Percentiles rank a stretch among this genome's conserved stretches.
Evolutionary conservation across 2,888 invertebrate species (phyloP).

Genomic region (Tromatobia lineatoria): DNA sequence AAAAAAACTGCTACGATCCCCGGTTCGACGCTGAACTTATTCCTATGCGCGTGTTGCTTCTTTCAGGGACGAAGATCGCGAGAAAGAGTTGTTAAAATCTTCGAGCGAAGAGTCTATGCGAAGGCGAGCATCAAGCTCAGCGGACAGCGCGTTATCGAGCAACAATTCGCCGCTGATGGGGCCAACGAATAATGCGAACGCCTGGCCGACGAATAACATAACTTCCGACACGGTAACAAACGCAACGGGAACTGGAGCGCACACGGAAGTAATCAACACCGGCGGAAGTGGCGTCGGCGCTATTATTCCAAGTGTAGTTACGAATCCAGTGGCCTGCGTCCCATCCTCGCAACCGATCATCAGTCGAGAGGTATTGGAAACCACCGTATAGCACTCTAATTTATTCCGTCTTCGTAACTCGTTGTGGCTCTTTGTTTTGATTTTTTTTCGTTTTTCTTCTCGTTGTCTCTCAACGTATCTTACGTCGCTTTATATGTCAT

Average conservation of each 20-base stretch:
- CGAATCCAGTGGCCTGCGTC: slow-evolving; percentile 80
- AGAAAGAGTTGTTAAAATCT: slow-evolving; percentile 88
- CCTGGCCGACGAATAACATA: slow-evolving; percentile 84
- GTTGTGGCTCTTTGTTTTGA: slow-evolving; percentile 47
- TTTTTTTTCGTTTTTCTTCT: slow-evolving; percentile 34
- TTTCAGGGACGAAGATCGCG: slow-evolving; percentile 89
- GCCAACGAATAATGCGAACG: slow-evolving; percentile 81
- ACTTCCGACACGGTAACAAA: slow-evolving; percentile 79
- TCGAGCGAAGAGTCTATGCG: slow-evolving; percentile 89
- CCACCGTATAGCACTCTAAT: slow-evolving; percentile 87
- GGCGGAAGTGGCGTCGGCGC: slow-evolving; percentile 75
- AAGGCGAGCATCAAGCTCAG: slow-evolving; percentile 88
- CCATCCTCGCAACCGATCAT: slow-evolving; percentile 84
- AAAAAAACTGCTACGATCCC: background rate
- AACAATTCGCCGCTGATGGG: slow-evolving; percentile 85
- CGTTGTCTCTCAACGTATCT: slow-evolving; percentile 23
- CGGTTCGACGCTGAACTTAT: background rate
- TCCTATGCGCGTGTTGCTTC: slow-evolving; percentile 16
- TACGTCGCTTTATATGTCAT: slow-evolving; percentile 42
- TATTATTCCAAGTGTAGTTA: slow-evolving; percentile 82
- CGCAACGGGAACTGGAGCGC: slow-evolving; percentile 73
- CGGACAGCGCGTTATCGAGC: slow-evolving; percentile 87
- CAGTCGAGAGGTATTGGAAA: slow-evolving; percentile 90
- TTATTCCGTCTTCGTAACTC: slow-evolving; percentile 61
- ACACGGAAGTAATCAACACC: slow-evolving; percentile 76